Evolutionary conservation across 2,888 invertebrate genomes (phyloP).

Genomic region (Drosophila subsilvestris): DNA sequence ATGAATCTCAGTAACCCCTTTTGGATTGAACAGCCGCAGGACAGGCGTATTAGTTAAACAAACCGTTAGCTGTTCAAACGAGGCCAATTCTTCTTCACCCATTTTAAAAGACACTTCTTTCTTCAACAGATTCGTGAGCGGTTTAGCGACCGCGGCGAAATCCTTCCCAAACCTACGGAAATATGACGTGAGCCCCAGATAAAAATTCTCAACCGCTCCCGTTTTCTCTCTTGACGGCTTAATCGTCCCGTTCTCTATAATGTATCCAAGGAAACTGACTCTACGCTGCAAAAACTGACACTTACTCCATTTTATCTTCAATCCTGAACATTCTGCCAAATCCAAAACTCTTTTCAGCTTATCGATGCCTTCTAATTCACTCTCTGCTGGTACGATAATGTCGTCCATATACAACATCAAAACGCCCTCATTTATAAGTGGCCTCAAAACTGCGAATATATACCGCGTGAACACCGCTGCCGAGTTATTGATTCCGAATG

Average conservation of each 20-base stretch:
- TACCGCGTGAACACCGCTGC: background rate
- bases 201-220: too few relatives aligned
- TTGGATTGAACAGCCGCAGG: conserved; percentile 14
- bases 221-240: background rate
- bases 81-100: too few relatives aligned
- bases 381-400: too few relatives aligned
- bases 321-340: background rate
- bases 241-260: background rate
- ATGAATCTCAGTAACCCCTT: conserved; percentile 32
- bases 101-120: too few relatives aligned
- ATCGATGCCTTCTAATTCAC: background rate
- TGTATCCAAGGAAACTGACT: background rate
- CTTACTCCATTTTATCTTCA: background rate
- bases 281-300: conserved; percentile 3
- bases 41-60: background rate
- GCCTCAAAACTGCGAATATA: conserved; percentile 8
- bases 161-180: too few relatives aligned
- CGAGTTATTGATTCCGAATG: background rate
- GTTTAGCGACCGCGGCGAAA: too few relatives aligned
- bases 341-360: background rate
- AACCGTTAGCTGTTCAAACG: background rate
- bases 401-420: background rate
- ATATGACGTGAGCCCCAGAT: too few relatives aligned
- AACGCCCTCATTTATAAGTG: background rate
- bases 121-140: too few relatives aligned